These are phyloP conservation scores for Lagodon rhomboides DNA, from an alignment of 2,797 vertebrate species.

Conservation along the genomic window DNA sequence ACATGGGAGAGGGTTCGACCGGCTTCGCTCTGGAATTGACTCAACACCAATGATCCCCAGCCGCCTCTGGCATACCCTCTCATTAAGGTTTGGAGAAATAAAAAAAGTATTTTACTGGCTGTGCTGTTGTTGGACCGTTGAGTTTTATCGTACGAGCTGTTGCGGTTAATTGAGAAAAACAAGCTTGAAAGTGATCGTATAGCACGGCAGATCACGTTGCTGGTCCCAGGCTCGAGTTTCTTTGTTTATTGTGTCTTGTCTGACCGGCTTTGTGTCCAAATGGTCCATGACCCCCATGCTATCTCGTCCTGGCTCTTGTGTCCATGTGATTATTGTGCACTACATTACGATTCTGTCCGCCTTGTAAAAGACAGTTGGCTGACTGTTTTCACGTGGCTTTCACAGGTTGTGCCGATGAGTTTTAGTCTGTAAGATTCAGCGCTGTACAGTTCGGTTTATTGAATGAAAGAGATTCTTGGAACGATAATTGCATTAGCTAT, in stretches of 20 bases:
- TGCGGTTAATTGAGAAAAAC: slow-evolving; percentile 11
- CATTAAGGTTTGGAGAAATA: slow-evolving; percentile 72
- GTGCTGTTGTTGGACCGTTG: not conserved
- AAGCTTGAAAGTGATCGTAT: not conserved
- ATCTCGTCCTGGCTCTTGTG: slow-evolving; percentile 7
- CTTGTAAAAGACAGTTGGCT: not conserved
- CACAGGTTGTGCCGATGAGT: not conserved
- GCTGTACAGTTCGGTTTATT: slow-evolving; percentile 8
- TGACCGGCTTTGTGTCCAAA: slow-evolving; percentile 34
- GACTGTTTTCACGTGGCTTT: slow-evolving; percentile 9
- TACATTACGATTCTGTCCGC: not conserved
- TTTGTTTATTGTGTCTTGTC: slow-evolving; percentile 41
- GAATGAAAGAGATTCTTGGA: slow-evolving; percentile 19
- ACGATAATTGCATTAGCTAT: slow-evolving; percentile 28
- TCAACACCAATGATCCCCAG: slow-evolving; percentile 68
- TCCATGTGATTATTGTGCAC: slow-evolving; percentile 14
- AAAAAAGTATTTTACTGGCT: not conserved
- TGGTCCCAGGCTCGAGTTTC: slow-evolving; percentile 35
- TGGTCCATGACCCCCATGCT: slow-evolving; percentile 17
- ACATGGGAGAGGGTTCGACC: slow-evolving; percentile 59
- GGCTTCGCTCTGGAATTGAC: slow-evolving; percentile 60
- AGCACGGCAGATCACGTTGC: slow-evolving; percentile 15
- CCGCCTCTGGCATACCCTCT: slow-evolving; percentile 68
- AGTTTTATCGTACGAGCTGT: not conserved
- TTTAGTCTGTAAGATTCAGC: not conserved